Conservation (phyloP, 2,888 invertebrate species). For the Sinelater perroti region DNA sequence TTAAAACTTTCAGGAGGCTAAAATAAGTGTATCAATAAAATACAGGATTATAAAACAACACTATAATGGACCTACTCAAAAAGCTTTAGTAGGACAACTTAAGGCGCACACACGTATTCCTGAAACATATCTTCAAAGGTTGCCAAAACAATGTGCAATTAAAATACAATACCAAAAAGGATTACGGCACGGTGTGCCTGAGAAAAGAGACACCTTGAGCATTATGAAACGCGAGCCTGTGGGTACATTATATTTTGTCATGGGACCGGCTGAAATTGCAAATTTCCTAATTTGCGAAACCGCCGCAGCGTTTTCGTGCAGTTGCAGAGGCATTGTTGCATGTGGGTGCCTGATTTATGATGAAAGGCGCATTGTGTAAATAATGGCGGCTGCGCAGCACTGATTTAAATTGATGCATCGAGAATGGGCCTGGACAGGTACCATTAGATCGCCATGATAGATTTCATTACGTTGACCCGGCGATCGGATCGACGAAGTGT, state of each 20-base stretch:
- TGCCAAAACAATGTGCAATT: slow-evolving; percentile 20
- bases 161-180: slow-evolving; percentile 21
- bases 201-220: slow-evolving; percentile 23
- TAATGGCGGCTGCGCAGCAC: slow-evolving; percentile 4
- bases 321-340: slow-evolving; percentile 18
- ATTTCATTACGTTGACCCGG: slow-evolving; percentile 11
- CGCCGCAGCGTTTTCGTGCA: slow-evolving; percentile 12
- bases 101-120: not conserved
- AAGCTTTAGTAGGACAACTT: slow-evolving; percentile 10
- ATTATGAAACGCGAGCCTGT: slow-evolving; percentile 17
- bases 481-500: slow-evolving; percentile 9
- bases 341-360: slow-evolving; percentile 17
- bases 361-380: slow-evolving; percentile 16
- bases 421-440: not conserved
- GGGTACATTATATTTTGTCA: slow-evolving; percentile 19
- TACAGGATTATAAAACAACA: too few species aligned
- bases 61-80: too few species aligned
- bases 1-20: too few species aligned
- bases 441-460: slow-evolving; percentile 7
- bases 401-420: slow-evolving; percentile 1
- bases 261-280: slow-evolving; percentile 20
- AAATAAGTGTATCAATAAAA: too few species aligned
- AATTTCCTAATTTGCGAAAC: slow-evolving; percentile 25
- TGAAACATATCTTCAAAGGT: slow-evolving; percentile 13
- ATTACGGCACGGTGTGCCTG: slow-evolving; percentile 17